phyloP scores from a whole-genome alignment of 2,888 invertebrate genomes.

The Drosophila prostipennis region DNA sequence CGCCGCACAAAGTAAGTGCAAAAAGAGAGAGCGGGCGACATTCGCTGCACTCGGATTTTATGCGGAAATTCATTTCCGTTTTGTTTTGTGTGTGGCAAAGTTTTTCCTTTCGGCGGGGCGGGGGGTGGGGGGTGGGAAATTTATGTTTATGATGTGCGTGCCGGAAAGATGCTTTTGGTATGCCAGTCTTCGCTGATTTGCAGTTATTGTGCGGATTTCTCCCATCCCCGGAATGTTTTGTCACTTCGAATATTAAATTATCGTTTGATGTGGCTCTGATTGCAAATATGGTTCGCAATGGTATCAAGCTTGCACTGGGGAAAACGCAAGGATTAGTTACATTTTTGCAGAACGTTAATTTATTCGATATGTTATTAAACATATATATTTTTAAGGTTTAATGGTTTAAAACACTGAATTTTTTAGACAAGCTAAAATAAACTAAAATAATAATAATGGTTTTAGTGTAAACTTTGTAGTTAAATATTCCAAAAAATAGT shows the following conservation, averaged over 20 bases:
- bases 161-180: conserved; percentile 68
- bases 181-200: conserved; percentile 69
- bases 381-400: too few relatives aligned
- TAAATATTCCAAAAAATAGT: too few relatives aligned
- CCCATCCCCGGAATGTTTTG: conserved; percentile 14
- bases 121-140: conserved; percentile 35
- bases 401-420: too few relatives aligned
- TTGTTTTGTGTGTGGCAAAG: conserved; percentile 50
- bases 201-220: conserved; percentile 60
- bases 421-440: too few relatives aligned
- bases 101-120: conserved; percentile 43
- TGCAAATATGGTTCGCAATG: conserved; percentile 1
- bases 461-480: too few relatives aligned
- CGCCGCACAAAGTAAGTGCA: conserved; percentile 55
- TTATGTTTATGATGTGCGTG: conserved; percentile 73
- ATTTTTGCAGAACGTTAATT: too few relatives aligned
- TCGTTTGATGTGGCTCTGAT: conserved; percentile 19
- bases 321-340: too few relatives aligned
- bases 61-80: conserved; percentile 77
- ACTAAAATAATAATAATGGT: too few relatives aligned
- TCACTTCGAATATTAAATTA: conserved; percentile 18
- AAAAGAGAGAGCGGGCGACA: conserved; percentile 18
- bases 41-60: conserved; percentile 60
- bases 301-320: neutral
- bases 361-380: too few relatives aligned